Percentiles rank a stretch among this genome's conserved stretches.
Conservation (phyloP, 2,888 invertebrate genomes). For the Pheosia tremula region DNA sequence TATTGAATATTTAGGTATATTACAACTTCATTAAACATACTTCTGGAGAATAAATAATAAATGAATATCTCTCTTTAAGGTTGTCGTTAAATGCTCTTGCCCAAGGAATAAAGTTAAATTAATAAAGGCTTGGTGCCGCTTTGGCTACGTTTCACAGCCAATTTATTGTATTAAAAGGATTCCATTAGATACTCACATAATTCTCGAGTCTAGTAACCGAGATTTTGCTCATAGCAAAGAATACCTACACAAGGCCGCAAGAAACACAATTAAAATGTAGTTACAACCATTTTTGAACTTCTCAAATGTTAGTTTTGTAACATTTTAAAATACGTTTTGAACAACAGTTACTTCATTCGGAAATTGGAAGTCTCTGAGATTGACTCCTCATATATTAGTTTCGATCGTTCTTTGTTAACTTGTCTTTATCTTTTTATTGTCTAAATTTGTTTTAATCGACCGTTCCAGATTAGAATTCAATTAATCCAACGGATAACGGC, state of each 20-base stretch:
- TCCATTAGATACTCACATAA: constrained; percentile 28
- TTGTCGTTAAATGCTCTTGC: constrained; percentile 12
- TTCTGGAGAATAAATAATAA: too few relatives aligned
- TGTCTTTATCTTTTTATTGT: background rate
- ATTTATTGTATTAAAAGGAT: constrained; percentile 63
- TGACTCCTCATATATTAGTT: background rate
- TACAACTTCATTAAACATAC: too few relatives aligned
- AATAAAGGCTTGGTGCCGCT: constrained; percentile 55
- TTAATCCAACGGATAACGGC: constrained; percentile 53
- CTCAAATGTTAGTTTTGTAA: too few relatives aligned
- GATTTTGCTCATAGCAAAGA: too few relatives aligned
- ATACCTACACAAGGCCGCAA: too few relatives aligned
- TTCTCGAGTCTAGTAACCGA: constrained; percentile 16
- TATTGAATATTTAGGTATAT: too few relatives aligned
- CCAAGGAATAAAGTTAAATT: constrained; percentile 39
- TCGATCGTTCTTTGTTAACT: background rate
- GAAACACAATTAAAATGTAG: too few relatives aligned
- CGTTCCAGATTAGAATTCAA: constrained; percentile 40
- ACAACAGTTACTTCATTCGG: too few relatives aligned
- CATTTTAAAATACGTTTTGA: constrained; percentile 8
- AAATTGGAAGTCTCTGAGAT: background rate
- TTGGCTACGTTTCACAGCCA: constrained; percentile 59
- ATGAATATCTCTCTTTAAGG: constrained; percentile 8
- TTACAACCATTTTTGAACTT: too few relatives aligned
- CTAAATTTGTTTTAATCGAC: constrained; percentile 24